phyloP scores from a whole-genome alignment of 2,888 invertebrate genomes.

The Sphecodes monilicornis region DNA sequence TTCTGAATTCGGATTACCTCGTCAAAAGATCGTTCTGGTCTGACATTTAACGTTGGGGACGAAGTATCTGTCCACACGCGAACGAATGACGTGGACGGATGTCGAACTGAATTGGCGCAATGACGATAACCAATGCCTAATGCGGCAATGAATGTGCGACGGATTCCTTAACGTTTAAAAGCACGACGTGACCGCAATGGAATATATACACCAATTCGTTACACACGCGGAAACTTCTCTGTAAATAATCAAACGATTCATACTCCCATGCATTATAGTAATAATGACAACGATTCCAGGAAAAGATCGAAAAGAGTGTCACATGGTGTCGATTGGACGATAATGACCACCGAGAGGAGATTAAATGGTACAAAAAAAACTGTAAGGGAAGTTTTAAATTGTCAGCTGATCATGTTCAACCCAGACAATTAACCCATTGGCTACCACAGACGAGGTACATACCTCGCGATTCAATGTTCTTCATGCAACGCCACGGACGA shows the following conservation, averaged over 20 bases:
- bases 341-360: neutral
- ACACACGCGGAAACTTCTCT: constrained; percentile 1
- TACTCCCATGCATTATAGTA: neutral
- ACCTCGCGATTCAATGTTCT: too few species aligned
- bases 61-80: constrained; percentile 71
- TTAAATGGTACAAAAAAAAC: neutral
- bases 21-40: constrained; percentile 41
- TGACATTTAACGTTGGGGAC: constrained; percentile 61
- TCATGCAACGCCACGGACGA: too few species aligned
- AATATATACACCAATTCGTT: constrained; percentile 14
- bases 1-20: constrained; percentile 31
- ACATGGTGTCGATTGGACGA: neutral
- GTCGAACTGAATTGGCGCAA: constrained; percentile 76
- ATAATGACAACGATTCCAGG: neutral
- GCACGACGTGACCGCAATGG: constrained; percentile 23
- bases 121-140: constrained; percentile 69
- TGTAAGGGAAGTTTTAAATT: neutral
- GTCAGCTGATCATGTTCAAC: neutral
- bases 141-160: constrained; percentile 71
- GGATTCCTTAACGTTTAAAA: constrained; percentile 62
- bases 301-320: too few species aligned
- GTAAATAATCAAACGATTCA: neutral
- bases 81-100: constrained; percentile 74
- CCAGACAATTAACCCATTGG: too few species aligned
- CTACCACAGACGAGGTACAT: too few species aligned